Percentiles rank a stretch among this genome's conserved stretches.
Conservation (phyloP, 2,797 vertebrate genomes). For the Sebastiscus albofasciatus region DNA sequence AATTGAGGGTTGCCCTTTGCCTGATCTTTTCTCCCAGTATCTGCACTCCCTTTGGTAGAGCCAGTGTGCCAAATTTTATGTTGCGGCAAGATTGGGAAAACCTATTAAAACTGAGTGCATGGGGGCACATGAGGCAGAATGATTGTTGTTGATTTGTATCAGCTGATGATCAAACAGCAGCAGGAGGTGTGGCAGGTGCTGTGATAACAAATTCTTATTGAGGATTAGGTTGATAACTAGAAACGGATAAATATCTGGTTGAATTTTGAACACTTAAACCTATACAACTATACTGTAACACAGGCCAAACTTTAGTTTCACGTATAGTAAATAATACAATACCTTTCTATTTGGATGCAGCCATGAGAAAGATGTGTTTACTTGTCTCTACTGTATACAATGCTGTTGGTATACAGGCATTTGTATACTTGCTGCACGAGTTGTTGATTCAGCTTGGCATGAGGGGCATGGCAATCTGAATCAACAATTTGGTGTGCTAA, state of each 20-base stretch:
- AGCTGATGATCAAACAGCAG: background rate
- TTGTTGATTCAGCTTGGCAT: slow-evolving; percentile 1
- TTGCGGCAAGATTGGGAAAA: background rate
- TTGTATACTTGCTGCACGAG: background rate
- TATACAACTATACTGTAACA: background rate
- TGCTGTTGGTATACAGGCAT: background rate
- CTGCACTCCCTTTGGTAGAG: background rate
- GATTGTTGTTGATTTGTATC: slow-evolving; percentile 5
- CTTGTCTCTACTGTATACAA: background rate
- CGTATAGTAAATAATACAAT: background rate
- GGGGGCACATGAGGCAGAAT: background rate
- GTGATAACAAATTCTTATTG: background rate
- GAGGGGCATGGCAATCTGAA: background rate
- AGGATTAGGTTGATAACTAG: background rate
- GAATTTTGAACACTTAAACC: too few species aligned
- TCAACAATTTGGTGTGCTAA: background rate
- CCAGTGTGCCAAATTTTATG: background rate
- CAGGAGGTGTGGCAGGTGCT: background rate
- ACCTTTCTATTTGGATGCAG: background rate
- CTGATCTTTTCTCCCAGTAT: background rate
- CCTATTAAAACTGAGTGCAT: background rate
- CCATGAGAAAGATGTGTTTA: background rate
- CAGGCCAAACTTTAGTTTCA: background rate
- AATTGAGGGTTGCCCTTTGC: background rate
- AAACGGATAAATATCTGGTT: background rate